Evolutionary conservation across 2,888 invertebrate genomes (phyloP).

Genomic region (Hirtodrosophila cameraria): DNA sequence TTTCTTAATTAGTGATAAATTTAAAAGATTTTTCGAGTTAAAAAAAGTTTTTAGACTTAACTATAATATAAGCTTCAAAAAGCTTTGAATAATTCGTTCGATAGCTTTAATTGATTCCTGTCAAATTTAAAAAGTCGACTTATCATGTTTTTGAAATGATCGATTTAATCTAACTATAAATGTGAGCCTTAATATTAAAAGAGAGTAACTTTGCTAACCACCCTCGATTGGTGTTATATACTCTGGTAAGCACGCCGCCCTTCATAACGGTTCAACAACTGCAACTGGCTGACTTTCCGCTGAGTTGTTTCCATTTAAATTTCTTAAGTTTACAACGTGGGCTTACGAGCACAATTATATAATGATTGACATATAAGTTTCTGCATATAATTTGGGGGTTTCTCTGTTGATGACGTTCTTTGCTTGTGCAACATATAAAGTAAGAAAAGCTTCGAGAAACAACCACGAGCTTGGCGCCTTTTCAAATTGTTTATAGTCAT

Average conservation of each 20-base stretch:
- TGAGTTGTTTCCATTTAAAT: conserved; percentile 16
- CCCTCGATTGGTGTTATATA: neutral
- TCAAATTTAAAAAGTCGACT: too few species aligned
- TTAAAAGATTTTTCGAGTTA: too few species aligned
- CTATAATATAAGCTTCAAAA: too few species aligned
- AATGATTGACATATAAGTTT: conserved; percentile 19
- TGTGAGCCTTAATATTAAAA: too few species aligned
- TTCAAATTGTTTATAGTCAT: neutral
- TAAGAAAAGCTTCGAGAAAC: neutral
- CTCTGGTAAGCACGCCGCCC: too few species aligned
- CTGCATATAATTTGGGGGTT: neutral
- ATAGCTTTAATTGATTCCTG: too few species aligned
- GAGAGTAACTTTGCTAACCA: too few species aligned
- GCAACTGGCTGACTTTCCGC: conserved; percentile 16
- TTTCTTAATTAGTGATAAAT: too few species aligned
- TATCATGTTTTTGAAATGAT: too few species aligned
- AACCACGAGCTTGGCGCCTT: conserved; percentile 21
- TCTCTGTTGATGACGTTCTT: neutral
- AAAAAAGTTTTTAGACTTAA: too few species aligned
- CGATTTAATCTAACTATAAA: too few species aligned
- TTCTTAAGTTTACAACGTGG: conserved; percentile 1
- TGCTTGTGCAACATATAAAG: conserved; percentile 10
- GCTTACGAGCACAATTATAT: neutral
- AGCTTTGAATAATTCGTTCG: too few species aligned
- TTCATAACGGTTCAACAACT: conserved; percentile 34